Conservation (phyloP, 1,140 invertebrate species). For the Lanistes nyassanus region DNA sequence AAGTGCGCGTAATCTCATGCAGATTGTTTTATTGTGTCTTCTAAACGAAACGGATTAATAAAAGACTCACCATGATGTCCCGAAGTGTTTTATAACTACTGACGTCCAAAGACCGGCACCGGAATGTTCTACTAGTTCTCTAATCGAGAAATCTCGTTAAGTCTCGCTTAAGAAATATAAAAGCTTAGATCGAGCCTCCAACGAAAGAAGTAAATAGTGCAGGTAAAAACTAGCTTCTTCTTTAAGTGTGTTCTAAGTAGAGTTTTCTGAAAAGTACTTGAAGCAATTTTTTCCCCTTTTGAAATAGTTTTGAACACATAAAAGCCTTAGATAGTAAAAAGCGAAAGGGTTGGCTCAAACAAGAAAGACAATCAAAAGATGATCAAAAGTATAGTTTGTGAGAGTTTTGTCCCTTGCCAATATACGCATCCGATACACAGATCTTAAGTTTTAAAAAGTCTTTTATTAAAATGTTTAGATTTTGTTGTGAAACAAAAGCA, state of each 20-base stretch:
- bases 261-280: not conserved
- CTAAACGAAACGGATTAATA: not conserved
- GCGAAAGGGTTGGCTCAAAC: too few relatives aligned
- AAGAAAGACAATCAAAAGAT: too few relatives aligned
- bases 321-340: not conserved
- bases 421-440: too few relatives aligned
- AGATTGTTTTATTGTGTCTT: not conserved
- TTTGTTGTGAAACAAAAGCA: too few relatives aligned
- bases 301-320: not conserved
- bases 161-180: not conserved
- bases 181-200: not conserved
- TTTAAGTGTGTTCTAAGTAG: not conserved
- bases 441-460: too few relatives aligned
- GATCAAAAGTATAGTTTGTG: too few relatives aligned
- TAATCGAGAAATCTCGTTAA: not conserved
- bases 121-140: slow-evolving; percentile 4
- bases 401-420: too few relatives aligned
- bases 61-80: not conserved
- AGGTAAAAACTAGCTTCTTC: not conserved
- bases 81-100: not conserved
- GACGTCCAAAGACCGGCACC: not conserved
- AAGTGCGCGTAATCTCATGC: not conserved
- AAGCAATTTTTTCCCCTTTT: too few relatives aligned
- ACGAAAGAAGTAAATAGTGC: not conserved
- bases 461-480: too few relatives aligned